Percentiles rank a stretch among this genome's conserved stretches.
These are phyloP conservation scores for Drosophila quinaria DNA, from an alignment of 2,888 invertebrate genomes.

Conservation along the genomic window DNA sequence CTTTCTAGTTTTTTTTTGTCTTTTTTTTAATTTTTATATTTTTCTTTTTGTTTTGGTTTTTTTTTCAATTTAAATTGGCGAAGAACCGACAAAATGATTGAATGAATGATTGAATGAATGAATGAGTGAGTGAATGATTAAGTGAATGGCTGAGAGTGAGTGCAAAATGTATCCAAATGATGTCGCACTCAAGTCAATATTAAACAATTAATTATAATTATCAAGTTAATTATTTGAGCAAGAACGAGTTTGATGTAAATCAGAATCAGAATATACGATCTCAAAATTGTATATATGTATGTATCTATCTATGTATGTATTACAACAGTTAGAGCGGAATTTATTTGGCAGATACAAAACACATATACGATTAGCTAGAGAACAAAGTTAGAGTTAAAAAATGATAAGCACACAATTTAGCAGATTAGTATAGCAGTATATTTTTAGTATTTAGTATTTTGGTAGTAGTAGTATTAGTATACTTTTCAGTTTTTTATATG, in stretches of 20 bases:
- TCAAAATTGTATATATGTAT: slow-evolving; percentile 44
- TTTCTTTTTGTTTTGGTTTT: slow-evolving; percentile 37
- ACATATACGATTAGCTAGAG: slow-evolving; percentile 65
- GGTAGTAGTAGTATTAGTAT: slow-evolving; percentile 13
- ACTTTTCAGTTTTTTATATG: slow-evolving; percentile 35
- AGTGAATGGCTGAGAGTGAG: slow-evolving; percentile 47
- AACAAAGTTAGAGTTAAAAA: slow-evolving; percentile 56
- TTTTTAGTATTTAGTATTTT: slow-evolving; percentile 15
- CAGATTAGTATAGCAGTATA: slow-evolving; percentile 38
- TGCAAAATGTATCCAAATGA: slow-evolving; percentile 47
- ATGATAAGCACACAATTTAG: slow-evolving; percentile 62
- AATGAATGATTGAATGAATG: slow-evolving; percentile 38
- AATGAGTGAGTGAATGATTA: slow-evolving; percentile 39
- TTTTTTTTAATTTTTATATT: slow-evolving; percentile 6
- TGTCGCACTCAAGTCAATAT: slow-evolving; percentile 39
- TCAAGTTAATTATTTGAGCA: slow-evolving; percentile 21
- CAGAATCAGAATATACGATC: slow-evolving; percentile 42
- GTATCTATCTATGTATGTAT: slow-evolving; percentile 32
- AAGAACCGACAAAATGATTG: slow-evolving; percentile 29
- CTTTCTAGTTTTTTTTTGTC: slow-evolving; percentile 3
- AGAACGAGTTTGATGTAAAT: slow-evolving; percentile 26
- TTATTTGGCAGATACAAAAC: slow-evolving; percentile 59
- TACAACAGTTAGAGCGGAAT: slow-evolving; percentile 69
- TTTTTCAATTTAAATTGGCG: slow-evolving; percentile 19
- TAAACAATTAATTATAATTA: slow-evolving; percentile 6